Conservation (phyloP, 2,113 vertebrate genomes). For the Semicossyphus pulcher region DNA sequence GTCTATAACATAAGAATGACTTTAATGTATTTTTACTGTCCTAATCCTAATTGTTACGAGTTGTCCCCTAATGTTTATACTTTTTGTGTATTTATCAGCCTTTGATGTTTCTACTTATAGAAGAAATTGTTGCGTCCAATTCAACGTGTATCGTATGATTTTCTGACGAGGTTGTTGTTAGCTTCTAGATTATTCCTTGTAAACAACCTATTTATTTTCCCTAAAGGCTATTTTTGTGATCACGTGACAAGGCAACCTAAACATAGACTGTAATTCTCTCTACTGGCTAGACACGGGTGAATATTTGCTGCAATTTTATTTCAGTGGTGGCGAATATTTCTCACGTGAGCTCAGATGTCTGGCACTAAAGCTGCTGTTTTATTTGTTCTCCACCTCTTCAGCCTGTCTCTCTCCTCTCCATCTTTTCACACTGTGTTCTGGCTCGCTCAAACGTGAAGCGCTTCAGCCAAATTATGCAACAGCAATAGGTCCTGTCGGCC, state of each 20-base stretch:
- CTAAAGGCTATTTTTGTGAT: neutral
- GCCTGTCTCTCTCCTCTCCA: constrained; percentile 25
- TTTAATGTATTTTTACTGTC: too few relatives aligned
- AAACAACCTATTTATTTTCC: neutral
- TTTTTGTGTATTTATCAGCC: too few relatives aligned
- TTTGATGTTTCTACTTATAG: neutral
- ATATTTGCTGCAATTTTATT: neutral
- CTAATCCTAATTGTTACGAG: neutral
- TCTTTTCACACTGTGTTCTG: constrained; percentile 16
- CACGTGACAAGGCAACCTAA: neutral
- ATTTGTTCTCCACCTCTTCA: constrained; percentile 4
- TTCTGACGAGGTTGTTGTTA: too few relatives aligned
- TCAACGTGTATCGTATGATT: too few relatives aligned
- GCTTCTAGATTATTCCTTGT: too few relatives aligned
- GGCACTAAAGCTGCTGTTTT: neutral
- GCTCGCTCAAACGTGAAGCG: constrained; percentile 71
- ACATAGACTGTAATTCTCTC: neutral
- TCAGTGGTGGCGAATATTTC: constrained; percentile 3
- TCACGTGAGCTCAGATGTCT: neutral
- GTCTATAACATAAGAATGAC: neutral
- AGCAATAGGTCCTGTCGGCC: neutral
- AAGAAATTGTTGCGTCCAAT: too few relatives aligned
- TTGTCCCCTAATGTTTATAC: neutral
- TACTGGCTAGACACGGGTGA: neutral
- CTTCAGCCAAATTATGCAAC: constrained; percentile 78